phyloP scores from a whole-genome alignment of 2,797 vertebrate genomes.

The Alosa sapidissima region DNA sequence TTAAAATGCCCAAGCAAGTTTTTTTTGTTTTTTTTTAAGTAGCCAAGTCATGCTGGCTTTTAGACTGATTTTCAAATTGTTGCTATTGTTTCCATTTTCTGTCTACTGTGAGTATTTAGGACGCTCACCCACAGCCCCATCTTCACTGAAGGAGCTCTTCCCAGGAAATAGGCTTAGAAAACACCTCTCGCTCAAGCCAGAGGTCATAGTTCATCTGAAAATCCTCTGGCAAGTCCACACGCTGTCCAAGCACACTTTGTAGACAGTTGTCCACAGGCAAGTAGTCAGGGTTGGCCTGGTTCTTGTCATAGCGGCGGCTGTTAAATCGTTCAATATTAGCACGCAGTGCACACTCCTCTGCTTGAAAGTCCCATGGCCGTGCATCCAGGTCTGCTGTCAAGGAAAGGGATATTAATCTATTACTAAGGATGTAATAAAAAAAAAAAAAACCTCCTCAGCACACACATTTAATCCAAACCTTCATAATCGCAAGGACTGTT shows the following conservation, averaged over 20 bases:
- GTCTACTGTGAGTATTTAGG: background rate
- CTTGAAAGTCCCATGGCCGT: conserved; percentile 96
- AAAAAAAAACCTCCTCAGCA: too few species aligned
- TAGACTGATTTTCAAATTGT: background rate
- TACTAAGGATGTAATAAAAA: background rate
- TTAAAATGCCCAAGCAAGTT: background rate
- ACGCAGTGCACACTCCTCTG: conserved; percentile 83
- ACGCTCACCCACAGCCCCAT: background rate
- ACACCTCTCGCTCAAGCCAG: conserved; percentile 87
- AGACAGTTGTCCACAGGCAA: conserved; percentile 85
- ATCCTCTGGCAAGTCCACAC: conserved; percentile 81
- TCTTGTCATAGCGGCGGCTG: conserved; percentile 78
- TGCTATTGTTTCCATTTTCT: background rate
- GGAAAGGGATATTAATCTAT: conserved; percentile 3
- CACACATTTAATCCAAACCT: too few species aligned
- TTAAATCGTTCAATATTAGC: conserved; percentile 85
- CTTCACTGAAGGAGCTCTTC: conserved; percentile 82
- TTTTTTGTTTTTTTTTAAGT: background rate
- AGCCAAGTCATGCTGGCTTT: background rate
- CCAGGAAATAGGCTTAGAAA: conserved; percentile 85
- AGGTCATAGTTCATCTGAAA: conserved; percentile 88
- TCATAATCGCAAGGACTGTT: too few species aligned
- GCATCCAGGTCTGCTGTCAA: conserved; percentile 86
- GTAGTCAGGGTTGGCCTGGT: conserved; percentile 80
- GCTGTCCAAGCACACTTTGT: conserved; percentile 84